Evolutionary conservation across 2,888 invertebrate species (phyloP).

Genomic region (Subacronicta megacephala): DNA sequence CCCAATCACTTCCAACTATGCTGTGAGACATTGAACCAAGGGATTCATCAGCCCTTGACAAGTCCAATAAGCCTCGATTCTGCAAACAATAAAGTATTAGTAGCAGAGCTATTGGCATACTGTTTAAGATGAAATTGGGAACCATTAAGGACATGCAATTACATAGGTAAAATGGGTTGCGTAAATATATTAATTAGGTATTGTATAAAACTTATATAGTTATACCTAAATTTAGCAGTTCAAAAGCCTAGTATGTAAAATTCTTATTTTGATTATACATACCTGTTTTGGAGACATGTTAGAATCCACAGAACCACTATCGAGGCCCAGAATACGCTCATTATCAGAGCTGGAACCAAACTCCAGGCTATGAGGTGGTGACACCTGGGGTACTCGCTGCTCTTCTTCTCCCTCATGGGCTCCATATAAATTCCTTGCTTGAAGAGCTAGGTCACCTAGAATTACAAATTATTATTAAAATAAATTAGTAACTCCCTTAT

Average conservation of each 20-base stretch:
- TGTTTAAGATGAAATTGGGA: no score
- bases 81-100: constrained; percentile 23
- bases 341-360: constrained; percentile 93
- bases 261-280: constrained; percentile 20
- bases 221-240: no score
- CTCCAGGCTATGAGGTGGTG: constrained; percentile 93
- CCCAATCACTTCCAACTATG: constrained; percentile 95
- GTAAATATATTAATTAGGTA: no score
- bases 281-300: constrained; percentile 96
- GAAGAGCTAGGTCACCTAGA: constrained; percentile 83
- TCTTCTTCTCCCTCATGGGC: constrained; percentile 92
- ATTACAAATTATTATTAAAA: neutral
- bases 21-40: constrained; percentile 78
- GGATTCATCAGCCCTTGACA: constrained; percentile 89
- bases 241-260: neutral
- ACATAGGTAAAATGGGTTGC: neutral
- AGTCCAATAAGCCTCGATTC: constrained; percentile 91
- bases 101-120: neutral
- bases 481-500: no score
- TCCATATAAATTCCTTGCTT: constrained; percentile 84
- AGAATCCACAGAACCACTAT: constrained; percentile 93
- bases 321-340: constrained; percentile 95
- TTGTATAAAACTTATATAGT: no score
- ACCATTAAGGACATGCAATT: neutral
- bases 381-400: constrained; percentile 94